Base-by-base conservation (phyloP, 2,113 vertebrate genomes). In the Trichechus manatus region DNA sequence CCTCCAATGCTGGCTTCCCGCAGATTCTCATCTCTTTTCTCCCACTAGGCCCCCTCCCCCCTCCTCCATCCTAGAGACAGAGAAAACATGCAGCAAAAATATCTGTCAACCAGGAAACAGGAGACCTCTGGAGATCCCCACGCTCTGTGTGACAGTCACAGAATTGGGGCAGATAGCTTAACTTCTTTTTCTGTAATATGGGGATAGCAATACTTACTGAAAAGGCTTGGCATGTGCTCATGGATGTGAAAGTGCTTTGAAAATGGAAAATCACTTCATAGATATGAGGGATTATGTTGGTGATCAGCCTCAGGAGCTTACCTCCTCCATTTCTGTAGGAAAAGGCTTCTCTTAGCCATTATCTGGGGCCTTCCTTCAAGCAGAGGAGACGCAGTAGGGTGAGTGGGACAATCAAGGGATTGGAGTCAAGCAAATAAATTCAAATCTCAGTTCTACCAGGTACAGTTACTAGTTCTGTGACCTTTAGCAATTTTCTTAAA, bases 81-180 rank as follows among this genome's bases (percentile, higher is more conserved):
- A 79, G 61, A 79, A 82, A 33, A 19, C 1, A 70, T 0, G 0
- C 82, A 50, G 82, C 87, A 78, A 94, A 95, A 85, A 42, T 29
- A 96, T 75, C 63, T 75, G 75, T 77, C 5, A 27, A 4, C 27
- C 70, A 70, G 47, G 78, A 87, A 75, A 74, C 31, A 36, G 50
- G 50, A 95, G 87, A 59, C 61, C 75, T 68, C 47, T 80, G 74
- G 56, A 96, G 89, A 77, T 19, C 61, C 47, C 70, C 59, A 13
- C 6, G 19, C 29, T 64, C 64, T 29, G 11, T 15, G 66, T 20
- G 23, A 29, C 19, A 20, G 22, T 81, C 50, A 13, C 13, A 56
- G 22, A 39, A 56, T 1, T 11, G 39, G 39, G 25, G 61, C 33
- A 80, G 72, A 84, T 2, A 72, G 36, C 22, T 22, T 36, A 27